Conservation (phyloP, 2,888 invertebrate species). For the Ecdyonurus torrentis region DNA sequence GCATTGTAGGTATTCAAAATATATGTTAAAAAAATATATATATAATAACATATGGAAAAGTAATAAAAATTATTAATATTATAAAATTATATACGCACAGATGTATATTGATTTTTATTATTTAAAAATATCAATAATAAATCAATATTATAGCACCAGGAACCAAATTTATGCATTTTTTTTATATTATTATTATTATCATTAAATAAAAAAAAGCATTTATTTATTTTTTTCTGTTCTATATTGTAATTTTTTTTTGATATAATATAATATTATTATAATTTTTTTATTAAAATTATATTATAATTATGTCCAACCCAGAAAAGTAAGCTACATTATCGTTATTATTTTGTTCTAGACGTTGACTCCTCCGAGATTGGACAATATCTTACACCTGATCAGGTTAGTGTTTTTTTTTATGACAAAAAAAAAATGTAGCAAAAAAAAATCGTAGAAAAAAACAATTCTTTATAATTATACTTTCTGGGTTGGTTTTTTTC, state of each 20-base stretch:
- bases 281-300: background rate
- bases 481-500: background rate
- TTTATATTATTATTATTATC: too few species aligned
- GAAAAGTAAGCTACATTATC: background rate
- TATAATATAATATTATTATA: background rate
- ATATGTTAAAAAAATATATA: background rate
- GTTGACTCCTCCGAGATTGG: background rate
- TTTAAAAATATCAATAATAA: too few species aligned
- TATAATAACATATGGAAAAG: background rate
- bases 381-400: background rate
- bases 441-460: background rate
- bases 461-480: background rate
- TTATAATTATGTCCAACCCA: background rate
- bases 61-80: too few species aligned
- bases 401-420: background rate
- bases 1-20: too few species aligned
- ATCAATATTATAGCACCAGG: too few species aligned
- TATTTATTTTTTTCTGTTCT: background rate
- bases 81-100: too few species aligned
- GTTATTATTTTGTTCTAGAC: background rate
- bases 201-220: background rate
- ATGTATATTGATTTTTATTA: background rate
- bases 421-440: background rate
- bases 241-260: background rate
- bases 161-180: too few species aligned